A percentile compares a stretch with the other conserved stretches of the same genome.
Conservation (phyloP, 2,797 vertebrate species). For the Cuniculus paca region DNA sequence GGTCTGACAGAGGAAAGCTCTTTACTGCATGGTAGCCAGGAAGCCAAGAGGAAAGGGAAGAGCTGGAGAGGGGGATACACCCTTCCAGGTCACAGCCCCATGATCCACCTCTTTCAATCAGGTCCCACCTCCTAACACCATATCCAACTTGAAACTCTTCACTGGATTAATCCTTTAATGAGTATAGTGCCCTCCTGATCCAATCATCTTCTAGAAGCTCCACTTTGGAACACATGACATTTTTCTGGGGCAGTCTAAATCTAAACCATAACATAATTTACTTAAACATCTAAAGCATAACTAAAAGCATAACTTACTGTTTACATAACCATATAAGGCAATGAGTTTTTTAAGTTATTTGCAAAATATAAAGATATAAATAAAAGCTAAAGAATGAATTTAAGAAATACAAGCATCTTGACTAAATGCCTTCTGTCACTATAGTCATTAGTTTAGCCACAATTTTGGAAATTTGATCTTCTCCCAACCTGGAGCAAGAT, state of each 20-base stretch:
- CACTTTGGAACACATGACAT: neutral
- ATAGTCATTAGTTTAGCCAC: neutral
- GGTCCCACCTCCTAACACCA: neutral
- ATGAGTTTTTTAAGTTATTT: neutral
- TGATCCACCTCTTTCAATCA: neutral
- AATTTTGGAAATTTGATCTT: neutral
- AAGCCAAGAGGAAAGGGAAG: neutral
- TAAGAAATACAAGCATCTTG: neutral
- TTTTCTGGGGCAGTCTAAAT: neutral
- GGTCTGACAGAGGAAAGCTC: neutral
- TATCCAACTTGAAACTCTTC: neutral
- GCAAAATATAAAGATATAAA: neutral
- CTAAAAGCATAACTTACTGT: neutral
- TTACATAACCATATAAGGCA: neutral
- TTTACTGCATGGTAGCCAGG: neutral
- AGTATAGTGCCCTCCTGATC: neutral
- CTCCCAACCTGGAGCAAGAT: neutral
- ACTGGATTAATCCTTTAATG: neutral
- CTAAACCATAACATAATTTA: neutral
- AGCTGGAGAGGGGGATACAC: neutral
- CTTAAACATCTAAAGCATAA: neutral
- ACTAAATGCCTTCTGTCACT: neutral
- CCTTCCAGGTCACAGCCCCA: neutral
- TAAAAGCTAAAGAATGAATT: slow-evolving; percentile 28
- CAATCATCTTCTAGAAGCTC: neutral